Evolutionary conservation across 2,888 invertebrate species (phyloP).

Genomic region (Hylaea fasciaria): DNA sequence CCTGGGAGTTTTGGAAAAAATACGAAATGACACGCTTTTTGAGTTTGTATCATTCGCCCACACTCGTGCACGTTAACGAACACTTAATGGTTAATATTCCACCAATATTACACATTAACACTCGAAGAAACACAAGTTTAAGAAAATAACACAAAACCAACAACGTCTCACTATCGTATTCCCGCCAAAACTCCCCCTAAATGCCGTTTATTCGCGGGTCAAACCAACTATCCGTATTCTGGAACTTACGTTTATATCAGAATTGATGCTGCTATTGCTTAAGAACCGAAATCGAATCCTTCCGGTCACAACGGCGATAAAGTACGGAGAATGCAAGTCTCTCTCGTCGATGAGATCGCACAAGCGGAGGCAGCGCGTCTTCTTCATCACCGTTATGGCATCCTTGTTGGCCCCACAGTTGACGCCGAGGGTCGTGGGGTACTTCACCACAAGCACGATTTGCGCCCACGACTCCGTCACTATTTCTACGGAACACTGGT

Average conservation of each 20-base stretch:
- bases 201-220: too few species aligned
- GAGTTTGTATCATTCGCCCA: too few species aligned
- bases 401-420: constrained; percentile 63
- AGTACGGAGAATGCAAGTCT: constrained; percentile 53
- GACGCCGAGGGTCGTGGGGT: constrained; percentile 56
- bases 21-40: too few species aligned
- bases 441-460: constrained; percentile 66
- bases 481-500: constrained; percentile 69
- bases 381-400: constrained; percentile 63
- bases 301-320: constrained; percentile 53
- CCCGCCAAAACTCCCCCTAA: too few species aligned
- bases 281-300: constrained; percentile 65
- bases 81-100: too few species aligned
- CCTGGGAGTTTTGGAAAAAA: too few species aligned
- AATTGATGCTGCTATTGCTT: constrained; percentile 74
- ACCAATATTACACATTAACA: too few species aligned
- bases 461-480: constrained; percentile 50
- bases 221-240: too few species aligned
- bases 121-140: too few species aligned
- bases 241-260: constrained; percentile 66
- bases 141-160: too few species aligned
- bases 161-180: too few species aligned
- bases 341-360: constrained; percentile 56
- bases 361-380: constrained; percentile 55
- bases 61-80: too few species aligned